phyloP scores from a whole-genome alignment of 2,113 vertebrate genomes.

The Dissostichus mawsoni region DNA sequence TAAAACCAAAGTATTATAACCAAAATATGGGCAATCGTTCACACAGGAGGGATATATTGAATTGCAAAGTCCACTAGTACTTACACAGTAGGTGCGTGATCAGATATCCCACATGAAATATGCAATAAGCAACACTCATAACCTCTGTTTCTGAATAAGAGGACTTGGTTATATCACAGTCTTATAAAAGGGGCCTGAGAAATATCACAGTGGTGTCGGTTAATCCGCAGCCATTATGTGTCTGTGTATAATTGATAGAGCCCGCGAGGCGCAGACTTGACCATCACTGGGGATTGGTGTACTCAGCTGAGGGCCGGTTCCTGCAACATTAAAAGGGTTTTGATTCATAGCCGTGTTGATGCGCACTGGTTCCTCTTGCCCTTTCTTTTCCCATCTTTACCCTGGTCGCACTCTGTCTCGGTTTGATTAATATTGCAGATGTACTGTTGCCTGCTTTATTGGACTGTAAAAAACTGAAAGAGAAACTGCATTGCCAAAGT shows the following conservation, averaged over 20 bases:
- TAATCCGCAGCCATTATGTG: slow-evolving; percentile 16
- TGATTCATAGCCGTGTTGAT: background rate
- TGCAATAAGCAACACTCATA: slow-evolving; percentile 29
- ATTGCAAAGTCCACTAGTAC: slow-evolving; percentile 21
- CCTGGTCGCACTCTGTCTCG: background rate
- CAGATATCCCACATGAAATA: slow-evolving; percentile 58
- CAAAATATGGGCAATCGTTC: too few relatives aligned
- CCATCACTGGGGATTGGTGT: slow-evolving; percentile 26
- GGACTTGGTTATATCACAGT: slow-evolving; percentile 20
- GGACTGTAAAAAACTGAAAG: background rate
- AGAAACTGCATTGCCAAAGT: background rate
- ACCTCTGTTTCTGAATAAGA: slow-evolving; percentile 47
- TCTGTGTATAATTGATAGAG: slow-evolving; percentile 34
- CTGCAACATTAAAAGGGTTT: slow-evolving; percentile 16
- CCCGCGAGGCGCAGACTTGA: slow-evolving; percentile 8
- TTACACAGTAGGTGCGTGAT: slow-evolving; percentile 33
- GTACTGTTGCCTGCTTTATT: slow-evolving; percentile 4
- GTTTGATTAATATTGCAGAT: slow-evolving; percentile 23
- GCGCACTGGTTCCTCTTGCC: background rate
- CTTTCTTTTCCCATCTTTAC: background rate
- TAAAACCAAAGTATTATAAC: slow-evolving; percentile 13
- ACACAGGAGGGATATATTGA: background rate
- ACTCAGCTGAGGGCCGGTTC: background rate
- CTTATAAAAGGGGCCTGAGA: slow-evolving; percentile 22
- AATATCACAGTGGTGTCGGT: slow-evolving; percentile 30